Evolutionary conservation across 2,113 vertebrate genomes (phyloP), one percentile per base, ranked within the genome.

Genomic region (Scophthalmus maximus): DNA sequence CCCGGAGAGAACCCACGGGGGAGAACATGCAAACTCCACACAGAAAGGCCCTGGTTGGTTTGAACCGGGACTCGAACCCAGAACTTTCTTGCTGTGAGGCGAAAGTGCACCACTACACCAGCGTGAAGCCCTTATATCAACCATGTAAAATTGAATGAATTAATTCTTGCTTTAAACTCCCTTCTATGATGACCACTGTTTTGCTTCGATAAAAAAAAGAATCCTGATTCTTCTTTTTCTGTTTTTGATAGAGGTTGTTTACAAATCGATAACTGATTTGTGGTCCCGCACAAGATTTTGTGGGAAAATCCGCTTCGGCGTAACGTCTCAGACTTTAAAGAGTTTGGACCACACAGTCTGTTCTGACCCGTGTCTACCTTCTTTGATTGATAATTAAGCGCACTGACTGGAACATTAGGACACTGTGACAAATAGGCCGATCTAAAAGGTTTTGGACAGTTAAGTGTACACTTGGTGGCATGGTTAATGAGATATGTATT

Each of bases 361-460:
- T 17, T 58, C 20, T 68, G 78, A 79, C 53, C 70, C 57, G 23
- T 62, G 74, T 75, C 72, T 82, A 80, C 70, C 83, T 79, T 69
- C 22, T 36, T 30, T 77, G 78, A 89, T 82, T 61, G 70, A 91
- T 76, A 52, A 81, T 73, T 46, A 9, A 11, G 30, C 30, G 17
- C 3, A 8, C 66, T 65, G 63, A 62, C 76, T 36, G 36, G 38
- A 69, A 66, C 73, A 63, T 58, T 36, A 76, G 72, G 73, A 69
- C 46, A 20, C 59, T 22, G 59, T 79, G 87, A 89, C 64, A 62
- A 88, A 92, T 90, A 73, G 69, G 52, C 22, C 15, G 49, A 67
- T 90, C 59, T 92, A 91, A 92, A 92, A 91, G 87, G 81, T 90
- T 92, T 93, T 83, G 53, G 89, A 88, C 83, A 88, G 83, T 85